Base-by-base conservation (phyloP, 2,113 vertebrate genomes). In the Lycaon pictus region DNA sequence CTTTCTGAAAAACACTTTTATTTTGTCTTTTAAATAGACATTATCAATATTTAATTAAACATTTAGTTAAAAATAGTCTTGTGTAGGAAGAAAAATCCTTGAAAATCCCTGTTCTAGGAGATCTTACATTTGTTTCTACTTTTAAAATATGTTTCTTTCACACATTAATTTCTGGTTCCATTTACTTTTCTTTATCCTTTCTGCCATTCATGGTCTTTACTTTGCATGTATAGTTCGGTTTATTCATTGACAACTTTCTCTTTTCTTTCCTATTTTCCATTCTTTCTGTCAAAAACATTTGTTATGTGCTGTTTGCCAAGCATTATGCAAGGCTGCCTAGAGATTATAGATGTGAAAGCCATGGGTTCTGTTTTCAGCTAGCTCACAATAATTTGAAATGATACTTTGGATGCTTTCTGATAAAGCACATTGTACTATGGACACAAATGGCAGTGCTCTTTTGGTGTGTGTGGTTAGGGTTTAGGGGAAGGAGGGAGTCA, bases 11-110 rank as follows among this genome's bases (percentile, higher is more conserved):
- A 83, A 29, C 17, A 69, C 11, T 69, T 92, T 58, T 88, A 23
- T 89, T 83, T 63, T 84, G 8, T 79, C 23, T 95, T 93, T 69
- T 74, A 89, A 91, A 74, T 90, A 17, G 48, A 17, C 2, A 94
- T 25, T 58, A 32, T 92, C 12, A 95, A 11, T 88, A 80, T 72
- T 93, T 80, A 95, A 43, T 63, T 53, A 83, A 97, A 37, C 19
- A 35, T 67, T 94, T 92, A 84, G 65, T 72, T 96, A 35, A 90
- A 85, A 60, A 55, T 53, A 84, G 16, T 77, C 8, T 16, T 79
- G 9, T 37, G 15, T 74, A 67, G 60, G 27, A 11, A 35, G 27
- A 17, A 35, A 60, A n/a, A 25, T 62, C 12, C 29, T 62, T 81
- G 56, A 67, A 86, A 82, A 71, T 87, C 23, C 4, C 22, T 80